Evolutionary conservation across 2,113 vertebrate species (phyloP).

Genomic region (Callochromis pleurospilus): DNA sequence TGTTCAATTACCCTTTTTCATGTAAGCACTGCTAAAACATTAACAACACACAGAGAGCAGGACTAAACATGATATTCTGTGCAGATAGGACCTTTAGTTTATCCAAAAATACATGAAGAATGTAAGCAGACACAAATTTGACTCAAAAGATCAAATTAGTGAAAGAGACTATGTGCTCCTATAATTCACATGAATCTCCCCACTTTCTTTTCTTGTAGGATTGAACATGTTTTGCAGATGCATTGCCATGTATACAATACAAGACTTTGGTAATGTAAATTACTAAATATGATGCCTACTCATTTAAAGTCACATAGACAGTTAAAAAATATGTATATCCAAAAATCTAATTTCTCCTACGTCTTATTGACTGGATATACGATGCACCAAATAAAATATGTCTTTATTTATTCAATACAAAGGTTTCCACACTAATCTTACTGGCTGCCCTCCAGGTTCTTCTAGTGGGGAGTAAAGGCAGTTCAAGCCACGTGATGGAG

Average conservation of each 20-base stretch:
- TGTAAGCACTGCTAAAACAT: neutral
- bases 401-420: neutral
- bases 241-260: neutral
- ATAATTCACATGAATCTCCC: neutral
- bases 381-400: neutral
- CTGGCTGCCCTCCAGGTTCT: fast-evolving
- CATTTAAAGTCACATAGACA: neutral
- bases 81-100: neutral
- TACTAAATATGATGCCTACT: neutral
- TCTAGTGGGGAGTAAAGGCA: neutral
- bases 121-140: neutral
- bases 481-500: fast-evolving
- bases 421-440: neutral
- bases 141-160: neutral
- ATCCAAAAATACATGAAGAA: neutral
- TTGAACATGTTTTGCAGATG: neutral
- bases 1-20: neutral
- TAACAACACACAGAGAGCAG: neutral
- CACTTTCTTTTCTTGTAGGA: neutral
- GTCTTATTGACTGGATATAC: neutral
- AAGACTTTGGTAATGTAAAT: neutral
- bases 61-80: neutral
- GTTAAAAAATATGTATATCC: neutral
- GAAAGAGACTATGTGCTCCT: neutral
- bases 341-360: neutral